Conservation (phyloP, 2,888 invertebrate genomes). For the Deilephila elpenor region DNA sequence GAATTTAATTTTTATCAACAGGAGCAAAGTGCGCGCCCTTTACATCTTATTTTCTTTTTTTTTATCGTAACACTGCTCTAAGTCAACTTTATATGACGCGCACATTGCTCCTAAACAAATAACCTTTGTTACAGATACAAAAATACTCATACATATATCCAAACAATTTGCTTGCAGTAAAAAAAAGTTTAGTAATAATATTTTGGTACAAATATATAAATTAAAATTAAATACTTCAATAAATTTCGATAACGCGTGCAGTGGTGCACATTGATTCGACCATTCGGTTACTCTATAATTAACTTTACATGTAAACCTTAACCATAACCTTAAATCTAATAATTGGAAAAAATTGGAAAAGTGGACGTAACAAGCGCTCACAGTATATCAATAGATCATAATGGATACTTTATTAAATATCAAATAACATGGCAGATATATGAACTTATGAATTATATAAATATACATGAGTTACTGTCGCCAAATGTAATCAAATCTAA, state of each 20-base stretch:
- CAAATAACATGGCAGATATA: too few relatives aligned
- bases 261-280: neutral
- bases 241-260: neutral
- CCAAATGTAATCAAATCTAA: too few relatives aligned
- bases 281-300: slow-evolving; percentile 1
- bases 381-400: neutral
- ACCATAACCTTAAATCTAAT: slow-evolving; percentile 11
- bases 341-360: neutral
- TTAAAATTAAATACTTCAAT: neutral
- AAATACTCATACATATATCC: neutral
- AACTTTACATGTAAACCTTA: slow-evolving; percentile 15
- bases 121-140: neutral
- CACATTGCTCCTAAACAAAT: neutral
- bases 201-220: slow-evolving; percentile 6
- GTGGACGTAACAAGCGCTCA: neutral
- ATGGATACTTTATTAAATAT: neutral
- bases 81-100: neutral
- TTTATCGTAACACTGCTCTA: neutral
- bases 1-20: slow-evolving; percentile 18
- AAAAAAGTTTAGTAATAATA: slow-evolving; percentile 14
- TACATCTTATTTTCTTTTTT: neutral
- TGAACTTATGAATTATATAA: too few relatives aligned
- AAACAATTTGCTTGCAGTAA: neutral
- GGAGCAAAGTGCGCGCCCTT: neutral
- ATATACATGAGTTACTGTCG: too few relatives aligned